phyloP scores from a whole-genome alignment of 2,888 invertebrate genomes.

The Leptopilina myrica region DNA sequence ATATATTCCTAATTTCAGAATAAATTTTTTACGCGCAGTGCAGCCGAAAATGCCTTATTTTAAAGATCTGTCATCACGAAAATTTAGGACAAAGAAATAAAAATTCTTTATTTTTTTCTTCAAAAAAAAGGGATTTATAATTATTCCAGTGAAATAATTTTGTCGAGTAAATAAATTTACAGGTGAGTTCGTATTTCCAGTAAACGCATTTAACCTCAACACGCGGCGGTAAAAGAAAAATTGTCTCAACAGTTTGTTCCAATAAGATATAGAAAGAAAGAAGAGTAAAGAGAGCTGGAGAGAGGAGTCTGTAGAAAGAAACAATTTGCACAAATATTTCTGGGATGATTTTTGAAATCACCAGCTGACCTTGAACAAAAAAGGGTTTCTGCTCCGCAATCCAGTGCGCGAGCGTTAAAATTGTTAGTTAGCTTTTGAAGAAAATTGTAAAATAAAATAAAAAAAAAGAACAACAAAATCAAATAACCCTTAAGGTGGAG shows the following conservation, averaged over 20 bases:
- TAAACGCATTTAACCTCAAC: neutral
- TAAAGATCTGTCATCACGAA: too few relatives aligned
- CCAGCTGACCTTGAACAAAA: slow-evolving; percentile 10
- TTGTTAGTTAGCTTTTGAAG: slow-evolving; percentile 29
- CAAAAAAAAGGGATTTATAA: too few relatives aligned
- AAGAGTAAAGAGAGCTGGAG: slow-evolving; percentile 30
- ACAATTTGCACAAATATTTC: neutral
- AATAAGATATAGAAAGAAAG: slow-evolving; percentile 42
- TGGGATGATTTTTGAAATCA: slow-evolving; percentile 15
- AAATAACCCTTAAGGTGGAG: slow-evolving; percentile 17
- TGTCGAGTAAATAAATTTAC: neutral
- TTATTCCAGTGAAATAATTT: too few relatives aligned
- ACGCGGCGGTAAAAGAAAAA: neutral
- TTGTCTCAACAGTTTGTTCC: slow-evolving; percentile 13
- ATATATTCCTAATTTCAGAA: too few relatives aligned
- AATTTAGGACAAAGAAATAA: too few relatives aligned
- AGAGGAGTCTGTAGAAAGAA: slow-evolving; percentile 4
- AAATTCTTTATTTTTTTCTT: too few relatives aligned
- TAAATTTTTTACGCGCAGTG: too few relatives aligned
- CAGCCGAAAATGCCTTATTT: too few relatives aligned
- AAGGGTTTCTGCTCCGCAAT: neutral
- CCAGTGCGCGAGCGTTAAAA: neutral
- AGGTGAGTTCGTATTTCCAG: neutral
- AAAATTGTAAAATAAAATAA: neutral
- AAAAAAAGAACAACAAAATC: neutral